phyloP scores from a whole-genome alignment of 2,797 vertebrate genomes.

The Characodon lateralis region DNA sequence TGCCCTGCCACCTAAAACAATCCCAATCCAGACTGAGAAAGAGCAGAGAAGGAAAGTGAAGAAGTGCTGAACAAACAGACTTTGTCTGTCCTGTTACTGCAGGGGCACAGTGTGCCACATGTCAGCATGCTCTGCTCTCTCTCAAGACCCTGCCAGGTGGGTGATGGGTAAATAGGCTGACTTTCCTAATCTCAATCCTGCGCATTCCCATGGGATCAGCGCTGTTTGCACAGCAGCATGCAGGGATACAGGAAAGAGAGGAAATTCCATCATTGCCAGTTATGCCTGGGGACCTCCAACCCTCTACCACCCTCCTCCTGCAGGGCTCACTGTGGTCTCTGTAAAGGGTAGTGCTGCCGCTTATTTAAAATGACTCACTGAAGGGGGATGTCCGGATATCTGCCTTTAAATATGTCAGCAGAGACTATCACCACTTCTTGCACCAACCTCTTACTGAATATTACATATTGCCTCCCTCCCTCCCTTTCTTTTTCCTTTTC shows the following conservation, averaged over 20 bases:
- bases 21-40: conserved; percentile 39
- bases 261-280: conserved; percentile 71
- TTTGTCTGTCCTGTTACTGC: conserved; percentile 28
- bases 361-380: conserved; percentile 58
- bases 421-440: conserved; percentile 24
- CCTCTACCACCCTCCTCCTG: conserved; percentile 1
- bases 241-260: conserved; percentile 76
- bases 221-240: conserved; percentile 70
- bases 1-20: conserved; percentile 55
- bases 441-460: conserved; percentile 39
- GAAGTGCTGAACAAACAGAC: conserved; percentile 68
- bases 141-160: conserved; percentile 70
- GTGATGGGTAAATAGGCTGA: conserved; percentile 76
- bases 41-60: conserved; percentile 54
- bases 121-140: conserved; percentile 59
- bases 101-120: conserved; percentile 28
- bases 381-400: conserved; percentile 43
- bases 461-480: conserved; percentile 33
- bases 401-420: conserved; percentile 54
- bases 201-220: conserved; percentile 59
- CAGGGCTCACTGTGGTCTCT: conserved; percentile 10
- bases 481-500: conserved; percentile 1
- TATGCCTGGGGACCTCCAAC: conserved; percentile 24
- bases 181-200: conserved; percentile 50
- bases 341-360: conserved; percentile 28